Conservation (phyloP, 2,888 invertebrate genomes). For the Yponomeuta plumbellus region DNA sequence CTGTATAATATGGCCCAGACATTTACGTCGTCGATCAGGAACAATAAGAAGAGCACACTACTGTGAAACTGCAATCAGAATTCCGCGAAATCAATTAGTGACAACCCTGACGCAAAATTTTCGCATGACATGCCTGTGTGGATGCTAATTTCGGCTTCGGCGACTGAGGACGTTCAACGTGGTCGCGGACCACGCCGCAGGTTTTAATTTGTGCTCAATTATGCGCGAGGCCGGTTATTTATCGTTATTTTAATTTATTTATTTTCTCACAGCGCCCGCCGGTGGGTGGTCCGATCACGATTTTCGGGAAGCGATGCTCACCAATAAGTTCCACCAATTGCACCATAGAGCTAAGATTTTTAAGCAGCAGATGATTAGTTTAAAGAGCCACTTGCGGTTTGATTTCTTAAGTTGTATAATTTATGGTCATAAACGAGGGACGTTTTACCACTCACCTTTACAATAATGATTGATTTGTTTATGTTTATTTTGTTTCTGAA, state of each 20-base stretch:
- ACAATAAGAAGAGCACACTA: too few relatives aligned
- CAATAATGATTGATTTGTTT: too few relatives aligned
- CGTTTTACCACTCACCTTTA: too few relatives aligned
- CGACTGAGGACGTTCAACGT: slow-evolving; percentile 63
- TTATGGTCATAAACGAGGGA: background rate
- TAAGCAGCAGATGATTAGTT: background rate
- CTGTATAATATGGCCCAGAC: too few relatives aligned
- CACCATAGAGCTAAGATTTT: slow-evolving; percentile 40
- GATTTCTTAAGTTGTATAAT: background rate
- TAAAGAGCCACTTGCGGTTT: background rate
- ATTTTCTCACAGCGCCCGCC: slow-evolving; percentile 63
- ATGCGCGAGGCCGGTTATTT: slow-evolving; percentile 74
- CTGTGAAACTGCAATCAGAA: too few relatives aligned
- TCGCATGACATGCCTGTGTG: slow-evolving; percentile 24
- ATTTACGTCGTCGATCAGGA: too few relatives aligned
- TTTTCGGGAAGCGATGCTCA: slow-evolving; percentile 60
- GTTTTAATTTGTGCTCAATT: slow-evolving; percentile 77
- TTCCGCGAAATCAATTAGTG: background rate
- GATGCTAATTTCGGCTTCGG: slow-evolving; percentile 69
- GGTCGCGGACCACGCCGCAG: slow-evolving; percentile 62
- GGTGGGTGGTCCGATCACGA: slow-evolving; percentile 75
- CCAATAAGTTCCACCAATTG: slow-evolving; percentile 69
- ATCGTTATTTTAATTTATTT: slow-evolving; percentile 75
- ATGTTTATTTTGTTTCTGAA: background rate
- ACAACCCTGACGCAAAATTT: background rate